Conservation (phyloP, 2,888 invertebrate genomes). For the Odontothrips loti region DNA sequence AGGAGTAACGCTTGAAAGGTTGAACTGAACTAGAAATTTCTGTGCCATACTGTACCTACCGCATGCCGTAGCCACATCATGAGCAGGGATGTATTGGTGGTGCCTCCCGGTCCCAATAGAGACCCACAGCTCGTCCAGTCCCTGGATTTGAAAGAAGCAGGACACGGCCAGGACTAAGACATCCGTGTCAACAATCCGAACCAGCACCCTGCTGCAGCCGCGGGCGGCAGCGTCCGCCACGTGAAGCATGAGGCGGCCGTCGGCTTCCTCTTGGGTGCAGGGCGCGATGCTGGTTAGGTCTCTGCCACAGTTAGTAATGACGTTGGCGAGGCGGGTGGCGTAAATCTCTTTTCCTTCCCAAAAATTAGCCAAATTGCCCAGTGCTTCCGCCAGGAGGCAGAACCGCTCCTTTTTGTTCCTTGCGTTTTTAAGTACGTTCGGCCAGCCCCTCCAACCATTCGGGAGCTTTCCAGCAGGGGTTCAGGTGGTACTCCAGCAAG, state of each 20-base stretch:
- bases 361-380: too few species aligned
- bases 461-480: too few species aligned
- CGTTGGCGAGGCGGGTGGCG: background rate
- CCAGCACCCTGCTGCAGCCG: background rate
- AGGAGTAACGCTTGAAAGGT: background rate
- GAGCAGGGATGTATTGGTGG: background rate
- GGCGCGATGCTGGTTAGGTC: background rate
- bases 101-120: background rate
- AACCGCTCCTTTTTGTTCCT: background rate
- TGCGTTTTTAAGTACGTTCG: background rate
- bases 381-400: background rate
- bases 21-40: background rate
- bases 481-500: too few species aligned
- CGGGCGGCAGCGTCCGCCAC: background rate
- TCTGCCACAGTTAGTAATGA: background rate
- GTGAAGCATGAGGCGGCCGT: background rate
- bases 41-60: background rate
- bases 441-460: background rate
- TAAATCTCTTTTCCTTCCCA: background rate
- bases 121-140: background rate
- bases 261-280: background rate
- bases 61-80: background rate
- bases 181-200: background rate
- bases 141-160: background rate
- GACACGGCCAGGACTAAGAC: background rate